phyloP scores from a whole-genome alignment of 2,888 invertebrate genomes.

The Trachelus troglodyta region DNA sequence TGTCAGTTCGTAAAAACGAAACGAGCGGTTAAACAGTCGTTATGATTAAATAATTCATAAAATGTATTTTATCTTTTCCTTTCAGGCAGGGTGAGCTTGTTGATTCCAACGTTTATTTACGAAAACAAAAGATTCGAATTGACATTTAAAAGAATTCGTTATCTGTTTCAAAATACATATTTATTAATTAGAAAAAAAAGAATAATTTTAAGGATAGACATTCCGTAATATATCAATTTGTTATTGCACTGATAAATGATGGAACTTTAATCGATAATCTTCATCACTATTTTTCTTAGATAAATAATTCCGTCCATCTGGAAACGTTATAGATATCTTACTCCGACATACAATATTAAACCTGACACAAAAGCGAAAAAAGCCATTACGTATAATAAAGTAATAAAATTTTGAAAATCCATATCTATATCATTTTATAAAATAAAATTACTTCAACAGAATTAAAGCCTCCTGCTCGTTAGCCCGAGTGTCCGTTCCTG shows the following conservation, averaged over 20 bases:
- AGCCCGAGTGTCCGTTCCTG: background rate
- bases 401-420: background rate
- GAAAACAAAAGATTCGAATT: background rate
- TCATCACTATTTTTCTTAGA: background rate
- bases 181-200: background rate
- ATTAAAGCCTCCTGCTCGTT: background rate
- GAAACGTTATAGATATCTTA: background rate
- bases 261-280: background rate
- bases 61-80: background rate
- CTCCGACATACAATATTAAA: background rate
- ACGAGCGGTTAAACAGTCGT: background rate
- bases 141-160: background rate
- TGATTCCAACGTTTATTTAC: background rate
- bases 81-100: background rate
- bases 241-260: background rate
- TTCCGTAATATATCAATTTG: background rate
- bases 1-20: background rate
- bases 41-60: background rate
- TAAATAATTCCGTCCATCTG: background rate
- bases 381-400: background rate
- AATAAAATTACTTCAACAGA: background rate
- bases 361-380: background rate
- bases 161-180: background rate
- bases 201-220: background rate
- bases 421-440: background rate